A percentile compares a stretch with the other conserved stretches of the same genome.
Evolutionary conservation across 2,113 vertebrate genomes (phyloP).

Genomic region (Atrichornis clamosus): DNA sequence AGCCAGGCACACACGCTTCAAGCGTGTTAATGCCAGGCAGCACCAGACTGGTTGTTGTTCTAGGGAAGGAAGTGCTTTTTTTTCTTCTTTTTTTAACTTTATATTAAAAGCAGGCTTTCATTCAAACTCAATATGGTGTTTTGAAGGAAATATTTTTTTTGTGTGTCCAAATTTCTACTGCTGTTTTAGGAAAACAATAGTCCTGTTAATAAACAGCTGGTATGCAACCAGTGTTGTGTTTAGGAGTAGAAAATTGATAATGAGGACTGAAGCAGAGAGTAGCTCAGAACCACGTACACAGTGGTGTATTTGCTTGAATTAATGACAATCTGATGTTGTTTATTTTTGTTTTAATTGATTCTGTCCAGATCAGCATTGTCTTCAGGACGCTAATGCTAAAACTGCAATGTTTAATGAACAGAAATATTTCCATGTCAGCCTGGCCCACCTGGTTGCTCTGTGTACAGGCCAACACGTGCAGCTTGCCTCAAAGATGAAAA

Average conservation of each 20-base stretch:
- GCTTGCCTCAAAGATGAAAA: not conserved
- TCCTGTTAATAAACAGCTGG: not conserved
- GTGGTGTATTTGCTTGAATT: not conserved
- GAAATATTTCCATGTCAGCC: not conserved
- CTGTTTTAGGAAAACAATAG: not conserved
- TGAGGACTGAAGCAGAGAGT: not conserved
- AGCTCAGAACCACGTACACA: accelerated
- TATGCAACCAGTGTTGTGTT: not conserved
- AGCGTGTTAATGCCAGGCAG: accelerated
- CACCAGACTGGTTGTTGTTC: not conserved
- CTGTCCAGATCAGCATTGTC: not conserved
- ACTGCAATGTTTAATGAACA: not conserved
- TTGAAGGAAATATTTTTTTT: not conserved
- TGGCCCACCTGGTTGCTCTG: not conserved
- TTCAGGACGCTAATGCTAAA: not conserved
- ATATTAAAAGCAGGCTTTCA: not conserved
- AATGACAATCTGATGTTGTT: not conserved
- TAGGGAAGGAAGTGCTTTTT: not conserved
- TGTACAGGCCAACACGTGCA: not conserved
- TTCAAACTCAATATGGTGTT: not conserved
- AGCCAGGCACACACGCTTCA: not conserved
- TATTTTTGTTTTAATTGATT: not conserved
- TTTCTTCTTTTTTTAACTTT: not conserved
- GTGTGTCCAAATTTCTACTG: not conserved
- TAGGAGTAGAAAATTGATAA: not conserved